phyloP scores from a whole-genome alignment of 2,113 vertebrate genomes.

The Varanus salvator region DNA sequence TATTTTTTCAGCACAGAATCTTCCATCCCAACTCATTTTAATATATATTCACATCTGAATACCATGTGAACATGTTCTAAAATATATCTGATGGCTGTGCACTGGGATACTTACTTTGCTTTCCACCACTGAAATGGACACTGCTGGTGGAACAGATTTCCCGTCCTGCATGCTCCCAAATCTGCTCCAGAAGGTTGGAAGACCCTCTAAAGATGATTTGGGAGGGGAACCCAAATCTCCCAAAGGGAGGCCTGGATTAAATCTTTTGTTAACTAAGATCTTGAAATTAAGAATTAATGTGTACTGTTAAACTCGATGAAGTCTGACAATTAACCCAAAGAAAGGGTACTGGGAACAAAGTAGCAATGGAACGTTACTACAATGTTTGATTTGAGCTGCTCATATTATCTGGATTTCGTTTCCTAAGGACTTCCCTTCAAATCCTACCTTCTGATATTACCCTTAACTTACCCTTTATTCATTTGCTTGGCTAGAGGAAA shows the following conservation, averaged over 20 bases:
- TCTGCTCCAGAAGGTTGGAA: background rate
- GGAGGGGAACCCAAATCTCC: too few species aligned
- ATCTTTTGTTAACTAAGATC: too few species aligned
- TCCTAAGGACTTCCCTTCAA: background rate
- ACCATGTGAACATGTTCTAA: background rate
- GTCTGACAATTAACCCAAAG: background rate
- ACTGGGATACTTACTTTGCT: too few species aligned
- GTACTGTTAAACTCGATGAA: background rate
- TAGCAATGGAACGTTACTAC: background rate
- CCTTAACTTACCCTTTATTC: background rate
- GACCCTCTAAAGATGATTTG: background rate
- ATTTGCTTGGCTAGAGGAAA: background rate
- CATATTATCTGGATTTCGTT: background rate
- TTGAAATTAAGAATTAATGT: background rate
- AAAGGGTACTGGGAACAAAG: background rate
- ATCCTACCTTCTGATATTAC: background rate
- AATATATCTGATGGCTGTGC: too few species aligned
- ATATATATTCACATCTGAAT: background rate
- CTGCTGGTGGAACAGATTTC: background rate
- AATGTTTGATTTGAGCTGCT: background rate
- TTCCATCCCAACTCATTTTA: background rate
- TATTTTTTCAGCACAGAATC: background rate
- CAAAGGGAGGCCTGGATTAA: background rate
- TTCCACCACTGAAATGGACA: too few species aligned
- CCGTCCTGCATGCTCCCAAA: background rate